Evolutionary conservation across 2,113 vertebrate species (phyloP).

Genomic region (Grantiella picta): DNA sequence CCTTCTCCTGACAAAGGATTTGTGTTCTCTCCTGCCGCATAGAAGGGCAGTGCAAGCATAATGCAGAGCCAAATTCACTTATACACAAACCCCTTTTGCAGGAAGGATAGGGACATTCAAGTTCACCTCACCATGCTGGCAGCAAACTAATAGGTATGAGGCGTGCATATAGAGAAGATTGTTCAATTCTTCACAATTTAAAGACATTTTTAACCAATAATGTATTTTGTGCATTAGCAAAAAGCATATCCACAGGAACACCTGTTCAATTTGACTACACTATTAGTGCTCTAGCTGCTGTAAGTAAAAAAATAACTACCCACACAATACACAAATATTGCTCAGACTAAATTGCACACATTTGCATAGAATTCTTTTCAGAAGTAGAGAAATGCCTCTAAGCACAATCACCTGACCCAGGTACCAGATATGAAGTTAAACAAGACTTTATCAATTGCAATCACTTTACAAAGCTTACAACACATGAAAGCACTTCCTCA

Average conservation of each 20-base stretch:
- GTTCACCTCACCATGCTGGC: background rate
- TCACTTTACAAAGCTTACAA: background rate
- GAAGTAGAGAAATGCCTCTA: background rate
- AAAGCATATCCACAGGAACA: background rate
- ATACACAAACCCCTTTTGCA: background rate
- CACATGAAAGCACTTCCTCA: background rate
- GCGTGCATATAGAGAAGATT: accelerated
- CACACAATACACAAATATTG: background rate
- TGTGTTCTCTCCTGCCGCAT: background rate
- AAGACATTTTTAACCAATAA: background rate
- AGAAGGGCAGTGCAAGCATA: background rate
- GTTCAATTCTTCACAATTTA: background rate
- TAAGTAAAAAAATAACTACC: background rate
- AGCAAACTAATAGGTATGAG: background rate
- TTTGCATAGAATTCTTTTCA: background rate
- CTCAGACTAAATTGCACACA: background rate
- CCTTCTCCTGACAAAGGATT: background rate
- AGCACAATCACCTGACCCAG: background rate
- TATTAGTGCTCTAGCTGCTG: background rate
- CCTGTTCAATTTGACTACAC: background rate
- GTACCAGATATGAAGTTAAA: background rate
- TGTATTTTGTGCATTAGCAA: background rate
- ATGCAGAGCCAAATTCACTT: background rate
- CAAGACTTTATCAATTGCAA: background rate
- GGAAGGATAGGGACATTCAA: background rate